Evolutionary conservation across 2,113 vertebrate genomes (phyloP), one percentile per base, ranked within the genome.

Genomic region (Furnarius figulus): DNA sequence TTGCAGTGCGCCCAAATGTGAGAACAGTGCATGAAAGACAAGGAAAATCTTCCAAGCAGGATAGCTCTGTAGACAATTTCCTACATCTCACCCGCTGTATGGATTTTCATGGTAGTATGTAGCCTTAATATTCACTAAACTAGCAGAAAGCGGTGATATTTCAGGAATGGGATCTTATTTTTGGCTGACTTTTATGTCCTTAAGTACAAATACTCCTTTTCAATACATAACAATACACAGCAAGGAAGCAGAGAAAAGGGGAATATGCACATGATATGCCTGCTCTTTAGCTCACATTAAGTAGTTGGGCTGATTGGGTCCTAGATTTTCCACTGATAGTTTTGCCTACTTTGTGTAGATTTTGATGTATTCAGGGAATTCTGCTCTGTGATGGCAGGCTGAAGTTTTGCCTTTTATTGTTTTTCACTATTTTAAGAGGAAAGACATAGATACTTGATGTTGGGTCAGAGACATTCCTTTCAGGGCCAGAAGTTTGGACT

Each of bases 21-120:
- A 25, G 49, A 67, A 5, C 62, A 56, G 39, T 3, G 2, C 40
- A 2, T 12, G 42, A 59, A 33, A 42, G 28, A 52, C 23, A 35
- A 68, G 39, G 73, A 74, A 52, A 42, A 39, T 12, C 12, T 33
- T 39, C 33, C 44, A 27, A 52, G 2, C 0, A 55, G 30, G 21
- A 8, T 52, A 58, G 12, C 9, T 63, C 44, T 56, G 1, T 6
- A n/a, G 47, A 4, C 8, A 0, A 55, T 71, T 67, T 37, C 84
- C 58, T 47, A 0, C 3, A 0, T 20, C 1, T 10, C 1, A 18
- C 50, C 16, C 4, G 3, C 28, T 4, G 2, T 8, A 59, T 37
- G 52, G n/a, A 20, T 72, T 78, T 61, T 33, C 16, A 11, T 47
- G 49, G 61, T 80, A 74, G 31, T 13, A 42, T 55, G 10, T 8